Evolutionary conservation across 1,140 invertebrate species (phyloP), one percentile per base, ranked within the genome.

Genomic region (Heliconius eleuchia): DNA sequence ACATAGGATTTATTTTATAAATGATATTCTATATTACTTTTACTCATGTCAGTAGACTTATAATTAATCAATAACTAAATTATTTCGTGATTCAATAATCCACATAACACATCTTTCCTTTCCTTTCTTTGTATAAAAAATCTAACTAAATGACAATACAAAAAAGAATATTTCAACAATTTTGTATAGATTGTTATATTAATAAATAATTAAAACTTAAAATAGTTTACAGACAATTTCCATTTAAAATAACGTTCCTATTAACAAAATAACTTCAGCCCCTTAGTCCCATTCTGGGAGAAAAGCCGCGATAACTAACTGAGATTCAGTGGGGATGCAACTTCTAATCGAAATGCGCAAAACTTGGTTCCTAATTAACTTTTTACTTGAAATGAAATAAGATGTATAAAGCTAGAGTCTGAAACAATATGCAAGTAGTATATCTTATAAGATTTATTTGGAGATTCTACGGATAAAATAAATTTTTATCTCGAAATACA

Each of bases 281-380:
- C 72, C 74, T 71, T 34, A 73, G 77, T 66, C 27, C 57, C 78
- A 76, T 80, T 80, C 73, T 76, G 39, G 37, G 19, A 76, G 50
- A 11, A 55, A 73, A 70, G 52, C 55, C 30, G 57, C 19, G 78
- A 76, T 80, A 80, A 80, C 50, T 80, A 80, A 76, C 74, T 30
- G 55, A 78, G 70, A 71, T 80, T 73, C 73, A 71, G 37, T 76
- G 74, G 74, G 71, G 78, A 80, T 80, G 74, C 78, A 80, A 80
- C 78, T 75, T 76, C 73, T 79, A 79, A 79, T 79, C 78, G 78
- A 79, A 79, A 79, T 72, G 55, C 60, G 74, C 66, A 71, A 78
- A 78, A 79, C 73, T 79, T 79, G 72, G 73, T 37, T 76, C 74
- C 50, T 76, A 79, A 79, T 79, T 79, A 79, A 76, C 60, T 79